Conservation (phyloP, 1,140 invertebrate genomes). For the Conus ventricosus region DNA sequence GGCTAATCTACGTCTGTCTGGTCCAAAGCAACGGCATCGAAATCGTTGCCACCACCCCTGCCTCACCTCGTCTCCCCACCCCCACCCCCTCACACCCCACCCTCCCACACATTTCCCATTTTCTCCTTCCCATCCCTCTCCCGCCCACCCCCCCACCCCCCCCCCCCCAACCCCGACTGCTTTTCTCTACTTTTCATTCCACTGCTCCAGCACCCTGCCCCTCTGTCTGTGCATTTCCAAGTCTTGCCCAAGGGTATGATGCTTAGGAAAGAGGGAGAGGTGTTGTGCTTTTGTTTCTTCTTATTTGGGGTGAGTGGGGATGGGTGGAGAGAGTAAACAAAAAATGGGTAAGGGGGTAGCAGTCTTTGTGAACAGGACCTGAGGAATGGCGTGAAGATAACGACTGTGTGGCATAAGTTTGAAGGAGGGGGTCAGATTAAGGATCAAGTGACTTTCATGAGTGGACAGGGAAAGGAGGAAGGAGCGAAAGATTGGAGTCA, state of each 20-base stretch:
- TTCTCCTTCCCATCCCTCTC: no score
- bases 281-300: background rate
- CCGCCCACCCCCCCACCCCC: no score
- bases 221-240: conserved; percentile 32
- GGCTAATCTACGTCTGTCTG: background rate
- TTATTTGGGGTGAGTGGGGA: background rate
- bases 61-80: no score
- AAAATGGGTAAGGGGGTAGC: background rate
- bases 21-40: conserved; percentile 8
- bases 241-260: background rate
- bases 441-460: no score
- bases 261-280: background rate
- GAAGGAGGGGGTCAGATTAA: no score
- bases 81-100: no score
- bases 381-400: background rate
- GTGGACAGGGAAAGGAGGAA: background rate
- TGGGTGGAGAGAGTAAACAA: background rate
- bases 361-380: background rate
- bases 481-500: background rate
- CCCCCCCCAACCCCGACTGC: no score
- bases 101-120: no score
- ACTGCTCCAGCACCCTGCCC: no score
- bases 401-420: no score
- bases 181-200: no score
- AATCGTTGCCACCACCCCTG: conserved; percentile 7